Conservation (phyloP, 1,140 invertebrate genomes). For the Drosophila eugracilis region DNA sequence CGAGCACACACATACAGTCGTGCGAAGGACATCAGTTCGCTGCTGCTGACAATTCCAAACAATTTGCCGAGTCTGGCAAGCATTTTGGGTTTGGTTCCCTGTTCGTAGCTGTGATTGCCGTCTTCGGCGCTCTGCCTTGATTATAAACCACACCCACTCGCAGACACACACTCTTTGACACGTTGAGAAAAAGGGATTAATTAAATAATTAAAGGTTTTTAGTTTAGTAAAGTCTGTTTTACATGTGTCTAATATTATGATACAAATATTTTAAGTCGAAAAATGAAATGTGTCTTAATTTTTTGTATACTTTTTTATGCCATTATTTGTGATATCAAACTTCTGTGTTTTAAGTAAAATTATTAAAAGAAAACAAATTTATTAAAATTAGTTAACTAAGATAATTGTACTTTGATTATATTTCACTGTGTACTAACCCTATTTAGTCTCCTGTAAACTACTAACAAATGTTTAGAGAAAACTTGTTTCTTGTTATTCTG, state of each 20-base stretch:
- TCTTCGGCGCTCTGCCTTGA: conserved; percentile 56
- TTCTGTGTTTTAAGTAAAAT: no score
- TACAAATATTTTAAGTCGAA: no score
- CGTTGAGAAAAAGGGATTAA: conserved; percentile 1
- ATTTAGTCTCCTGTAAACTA: conserved; percentile 69
- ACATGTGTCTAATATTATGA: not conserved
- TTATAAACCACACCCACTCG: conserved; percentile 44
- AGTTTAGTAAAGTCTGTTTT: no score
- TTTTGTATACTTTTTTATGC: no score
- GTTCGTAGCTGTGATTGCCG: conserved; percentile 66
- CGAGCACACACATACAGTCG: not conserved
- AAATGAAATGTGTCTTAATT: no score
- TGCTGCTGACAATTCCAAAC: conserved; percentile 70
- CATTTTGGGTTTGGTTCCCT: conserved; percentile 38
- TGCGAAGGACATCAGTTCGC: conserved; percentile 27
- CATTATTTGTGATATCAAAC: no score
- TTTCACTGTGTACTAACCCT: not conserved
- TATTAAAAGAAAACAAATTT: no score
- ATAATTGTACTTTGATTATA: no score
- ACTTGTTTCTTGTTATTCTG: conserved; percentile 75
- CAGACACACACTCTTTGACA: not conserved
- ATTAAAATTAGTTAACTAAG: no score
- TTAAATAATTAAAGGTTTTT: no score
- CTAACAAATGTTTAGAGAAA: conserved; percentile 77
- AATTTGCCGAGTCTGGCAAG: conserved; percentile 57